A percentile compares a stretch with the other conserved stretches of the same genome.
These are phyloP conservation scores for Drosophila bocki DNA, from an alignment of 1,140 invertebrate species.

Conservation along the genomic window DNA sequence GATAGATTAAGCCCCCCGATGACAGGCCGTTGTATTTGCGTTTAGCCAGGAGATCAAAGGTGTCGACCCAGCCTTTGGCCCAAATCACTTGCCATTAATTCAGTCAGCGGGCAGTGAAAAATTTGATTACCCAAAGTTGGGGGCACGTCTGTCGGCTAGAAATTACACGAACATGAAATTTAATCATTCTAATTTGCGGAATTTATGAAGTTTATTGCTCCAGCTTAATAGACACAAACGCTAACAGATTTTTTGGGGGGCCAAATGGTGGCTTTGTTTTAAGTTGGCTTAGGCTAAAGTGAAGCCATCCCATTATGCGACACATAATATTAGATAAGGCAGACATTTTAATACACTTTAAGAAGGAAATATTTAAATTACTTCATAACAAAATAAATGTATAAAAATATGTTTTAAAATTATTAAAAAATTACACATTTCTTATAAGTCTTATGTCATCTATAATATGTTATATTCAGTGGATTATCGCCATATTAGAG, in stretches of 20 bases:
- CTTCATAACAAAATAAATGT: neutral
- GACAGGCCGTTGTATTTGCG: constrained; percentile 22
- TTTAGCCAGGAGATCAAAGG: constrained; percentile 31
- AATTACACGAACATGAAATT: constrained; percentile 70
- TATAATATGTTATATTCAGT: neutral
- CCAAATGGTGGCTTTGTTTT: constrained; percentile 19
- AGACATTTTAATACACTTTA: constrained; percentile 5
- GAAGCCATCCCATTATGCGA: constrained; percentile 10
- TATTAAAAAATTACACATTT: too few relatives aligned
- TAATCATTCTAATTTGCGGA: constrained; percentile 77
- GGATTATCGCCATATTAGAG: neutral
- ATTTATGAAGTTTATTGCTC: constrained; percentile 77
- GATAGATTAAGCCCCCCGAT: constrained; percentile 20
- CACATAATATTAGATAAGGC: neutral
- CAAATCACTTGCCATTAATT: constrained; percentile 49
- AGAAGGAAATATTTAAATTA: neutral
- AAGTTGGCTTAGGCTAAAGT: constrained; percentile 20
- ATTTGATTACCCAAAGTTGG: constrained; percentile 47
- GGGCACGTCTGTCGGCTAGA: constrained; percentile 28
- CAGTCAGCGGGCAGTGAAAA: constrained; percentile 32
- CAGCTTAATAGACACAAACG: constrained; percentile 67
- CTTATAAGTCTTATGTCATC: neutral
- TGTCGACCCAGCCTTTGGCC: constrained; percentile 32
- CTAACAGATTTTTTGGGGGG: constrained; percentile 43
- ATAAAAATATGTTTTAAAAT: neutral